Percentiles rank a stretch among this genome's conserved stretches.
These are phyloP conservation scores for Napeogenes sylphis DNA, from an alignment of 2,888 invertebrate species.

Conservation along the genomic window DNA sequence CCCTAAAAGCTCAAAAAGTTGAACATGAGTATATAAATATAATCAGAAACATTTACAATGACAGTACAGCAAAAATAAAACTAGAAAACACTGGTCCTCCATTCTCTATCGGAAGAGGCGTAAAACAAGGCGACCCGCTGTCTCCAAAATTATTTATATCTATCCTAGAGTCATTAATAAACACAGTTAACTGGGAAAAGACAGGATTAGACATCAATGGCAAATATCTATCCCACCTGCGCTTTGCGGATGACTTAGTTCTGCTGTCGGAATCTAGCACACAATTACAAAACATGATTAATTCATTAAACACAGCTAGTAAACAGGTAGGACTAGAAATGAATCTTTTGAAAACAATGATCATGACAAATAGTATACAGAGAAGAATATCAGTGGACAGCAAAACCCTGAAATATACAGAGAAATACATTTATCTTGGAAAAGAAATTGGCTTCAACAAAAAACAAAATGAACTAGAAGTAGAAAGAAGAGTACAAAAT, in stretches of 20 bases:
- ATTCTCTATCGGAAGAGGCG: slow-evolving; percentile 24
- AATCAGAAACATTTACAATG: too few relatives aligned
- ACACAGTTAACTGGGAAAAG: slow-evolving; percentile 10
- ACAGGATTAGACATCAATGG: background rate
- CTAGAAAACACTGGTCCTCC: slow-evolving; percentile 19
- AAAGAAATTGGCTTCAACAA: background rate
- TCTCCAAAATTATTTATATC: slow-evolving; percentile 9
- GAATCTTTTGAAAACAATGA: too few relatives aligned
- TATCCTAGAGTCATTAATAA: slow-evolving; percentile 22
- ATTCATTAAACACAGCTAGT: too few relatives aligned
- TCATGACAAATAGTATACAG: too few relatives aligned
- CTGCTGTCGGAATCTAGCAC: background rate
- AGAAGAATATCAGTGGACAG: background rate
- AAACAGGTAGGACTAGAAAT: too few relatives aligned
- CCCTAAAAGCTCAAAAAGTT: too few relatives aligned
- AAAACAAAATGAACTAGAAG: background rate
- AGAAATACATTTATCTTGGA: background rate
- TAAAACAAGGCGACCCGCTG: slow-evolving; percentile 24
- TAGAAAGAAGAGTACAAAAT: slow-evolving; percentile 6
- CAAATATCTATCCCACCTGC: background rate
- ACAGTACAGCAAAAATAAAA: slow-evolving; percentile 17
- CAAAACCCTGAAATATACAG: background rate
- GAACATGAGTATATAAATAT: too few relatives aligned
- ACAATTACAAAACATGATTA: too few relatives aligned
- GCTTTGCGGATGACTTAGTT: background rate